Base-by-base conservation (phyloP, 2,888 invertebrate genomes). In the Patella caerulea region DNA sequence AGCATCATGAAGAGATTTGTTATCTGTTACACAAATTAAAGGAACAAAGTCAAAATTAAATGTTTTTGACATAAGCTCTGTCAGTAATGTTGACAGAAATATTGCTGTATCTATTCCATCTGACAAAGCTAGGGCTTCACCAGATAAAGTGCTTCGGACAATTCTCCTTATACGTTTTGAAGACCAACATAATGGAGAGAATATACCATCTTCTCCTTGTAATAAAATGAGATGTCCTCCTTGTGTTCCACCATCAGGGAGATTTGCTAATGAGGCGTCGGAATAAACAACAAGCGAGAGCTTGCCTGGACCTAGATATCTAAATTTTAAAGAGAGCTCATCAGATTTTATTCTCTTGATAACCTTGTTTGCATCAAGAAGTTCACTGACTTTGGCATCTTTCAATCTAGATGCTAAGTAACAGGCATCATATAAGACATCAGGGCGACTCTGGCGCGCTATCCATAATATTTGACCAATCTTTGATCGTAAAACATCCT, bases 291-390 rank as follows among this genome's bases (percentile, higher is more conserved):
- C 59, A 24, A 65, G 24, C 2, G n/a, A n/a, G n/a, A 24, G n/a
- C 19, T n/a, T n/a, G 12, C 65, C 65, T 24, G 9, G 65, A 24
- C 65, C 65, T 65, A 65, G 24, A 65, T 65, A 7, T 65, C 24
- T 65, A 65, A 65, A 65, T 65, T 24, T 65, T 19, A 65, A 65
- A n/a, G 24, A 11, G 19, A 65, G 24, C n/a, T 72, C 29, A n/a
- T 59, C 76, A 34, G 59, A 34, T 45, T 76, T 76, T n/a, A 76
- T 59, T 56, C 52, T 29, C 59, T 72, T 76, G 14, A 76, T 72
- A 45, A 76, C 9, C 54, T 76, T 76, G 52, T 76, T 76, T 19
- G 72, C 72, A 14, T 76, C 54, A 9, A 72, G 19, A 65, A 65
- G n/a, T 24, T 65, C 65, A 65, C 65, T 65, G 65, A 65, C 65